Evolutionary conservation across 2,888 invertebrate species (phyloP).

Genomic region (Zhengitettix transpicula): DNA sequence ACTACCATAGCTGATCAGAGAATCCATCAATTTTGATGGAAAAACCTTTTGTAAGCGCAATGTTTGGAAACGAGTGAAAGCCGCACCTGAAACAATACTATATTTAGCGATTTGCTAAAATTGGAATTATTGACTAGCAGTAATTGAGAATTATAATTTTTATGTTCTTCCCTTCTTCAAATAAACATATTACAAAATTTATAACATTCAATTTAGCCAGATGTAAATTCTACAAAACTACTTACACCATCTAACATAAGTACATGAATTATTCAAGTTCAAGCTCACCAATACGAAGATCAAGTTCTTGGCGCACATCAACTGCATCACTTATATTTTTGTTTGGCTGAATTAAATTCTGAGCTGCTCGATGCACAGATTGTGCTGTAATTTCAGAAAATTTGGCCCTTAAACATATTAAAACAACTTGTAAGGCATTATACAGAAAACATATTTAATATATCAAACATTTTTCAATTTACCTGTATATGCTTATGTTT

Average conservation of each 20-base stretch:
- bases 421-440: neutral
- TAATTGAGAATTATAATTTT: too few species aligned
- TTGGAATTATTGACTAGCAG: neutral
- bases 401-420: constrained; percentile 44
- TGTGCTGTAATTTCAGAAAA: constrained; percentile 92
- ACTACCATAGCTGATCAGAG: constrained; percentile 91
- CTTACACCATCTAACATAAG: too few species aligned
- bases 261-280: too few species aligned
- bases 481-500: constrained; percentile 45
- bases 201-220: too few species aligned
- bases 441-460: neutral
- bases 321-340: constrained; percentile 76
- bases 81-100: constrained; percentile 49
- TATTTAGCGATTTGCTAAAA: neutral
- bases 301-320: constrained; percentile 77
- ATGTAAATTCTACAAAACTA: too few species aligned
- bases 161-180: too few species aligned
- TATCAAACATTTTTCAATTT: constrained; percentile 2
- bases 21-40: constrained; percentile 52
- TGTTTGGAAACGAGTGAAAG: constrained; percentile 96
- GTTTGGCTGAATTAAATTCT: constrained; percentile 64
- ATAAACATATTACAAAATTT: too few species aligned
- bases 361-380: constrained; percentile 66
- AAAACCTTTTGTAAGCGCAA: constrained; percentile 68
- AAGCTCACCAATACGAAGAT: constrained; percentile 71